Conservation (phyloP, 1,140 invertebrate genomes). For the Sinonovacula constricta region DNA sequence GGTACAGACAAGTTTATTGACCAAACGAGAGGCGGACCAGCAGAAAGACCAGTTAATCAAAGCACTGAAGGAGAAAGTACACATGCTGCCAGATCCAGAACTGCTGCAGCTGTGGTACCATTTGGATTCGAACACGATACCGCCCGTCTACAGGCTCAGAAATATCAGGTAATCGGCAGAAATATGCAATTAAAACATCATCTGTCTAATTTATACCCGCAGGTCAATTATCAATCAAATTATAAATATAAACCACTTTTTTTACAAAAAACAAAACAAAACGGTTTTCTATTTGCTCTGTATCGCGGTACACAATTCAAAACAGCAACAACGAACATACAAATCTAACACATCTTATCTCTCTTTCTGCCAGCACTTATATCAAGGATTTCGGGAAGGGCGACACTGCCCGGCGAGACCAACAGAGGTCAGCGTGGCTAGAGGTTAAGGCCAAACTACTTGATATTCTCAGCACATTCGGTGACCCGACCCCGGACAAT, state of each 20-base stretch:
- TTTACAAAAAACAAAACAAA: no score
- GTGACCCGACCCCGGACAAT: conserved; percentile 88
- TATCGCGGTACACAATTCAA: no score
- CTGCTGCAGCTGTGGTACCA: conserved; percentile 84
- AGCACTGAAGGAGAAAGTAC: conserved; percentile 58
- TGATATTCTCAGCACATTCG: conserved; percentile 83
- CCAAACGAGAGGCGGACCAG: conserved; percentile 25
- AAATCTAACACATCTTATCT: no score
- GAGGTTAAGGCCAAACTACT: conserved; percentile 82
- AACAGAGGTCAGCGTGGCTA: conserved; percentile 60
- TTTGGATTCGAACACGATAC: conserved; percentile 83
- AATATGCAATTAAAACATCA: no score
- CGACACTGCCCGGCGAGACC: conserved; percentile 61
- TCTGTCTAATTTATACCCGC: no score
- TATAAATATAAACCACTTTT: no score
- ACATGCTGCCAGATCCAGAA: conserved; percentile 60
- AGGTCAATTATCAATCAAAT: no score
- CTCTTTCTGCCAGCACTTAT: conserved; percentile 79
- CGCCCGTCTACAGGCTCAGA: conserved; percentile 87
- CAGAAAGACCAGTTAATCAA: conserved; percentile 52
- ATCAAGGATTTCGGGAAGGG: conserved; percentile 68
- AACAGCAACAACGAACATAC: no score
- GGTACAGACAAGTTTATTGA: not conserved
- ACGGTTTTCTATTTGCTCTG: no score
- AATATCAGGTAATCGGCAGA: conserved; percentile 80